Evolutionary conservation across 2,113 vertebrate genomes (phyloP).

Genomic region (Seriola dumerili): DNA sequence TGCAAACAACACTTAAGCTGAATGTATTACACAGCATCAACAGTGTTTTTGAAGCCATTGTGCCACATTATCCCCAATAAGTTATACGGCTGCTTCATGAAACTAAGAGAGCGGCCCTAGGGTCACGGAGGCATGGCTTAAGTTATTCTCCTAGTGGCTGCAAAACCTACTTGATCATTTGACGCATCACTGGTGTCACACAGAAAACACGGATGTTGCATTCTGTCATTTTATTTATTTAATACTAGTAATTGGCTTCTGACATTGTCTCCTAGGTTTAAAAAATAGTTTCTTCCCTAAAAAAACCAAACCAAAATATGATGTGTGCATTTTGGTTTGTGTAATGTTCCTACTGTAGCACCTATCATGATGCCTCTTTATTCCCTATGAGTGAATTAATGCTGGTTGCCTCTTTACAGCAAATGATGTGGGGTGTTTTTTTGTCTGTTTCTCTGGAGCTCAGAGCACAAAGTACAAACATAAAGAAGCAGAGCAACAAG

Average conservation of each 20-base stretch:
- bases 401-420: constrained; percentile 42
- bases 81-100: constrained; percentile 4
- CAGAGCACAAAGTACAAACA: constrained; percentile 26
- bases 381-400: constrained; percentile 28
- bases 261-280: constrained; percentile 3
- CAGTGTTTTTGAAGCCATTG: constrained; percentile 23
- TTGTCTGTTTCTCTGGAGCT: constrained; percentile 26
- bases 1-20: constrained; percentile 41
- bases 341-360: constrained; percentile 1
- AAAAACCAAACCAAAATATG: constrained; percentile 10
- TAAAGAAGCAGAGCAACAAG: constrained; percentile 42
- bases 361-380: not conserved
- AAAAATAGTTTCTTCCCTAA: not conserved
- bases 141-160: constrained; percentile 45
- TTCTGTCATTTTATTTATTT: constrained; percentile 13
- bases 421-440: constrained; percentile 34
- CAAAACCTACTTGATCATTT: constrained; percentile 33
- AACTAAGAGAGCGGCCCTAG: constrained; percentile 19
- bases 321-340: not conserved
- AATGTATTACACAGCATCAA: constrained; percentile 42
- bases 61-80: constrained; percentile 50
- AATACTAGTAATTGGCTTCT: not conserved
- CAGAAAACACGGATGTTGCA: constrained; percentile 3
- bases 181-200: constrained; percentile 19
- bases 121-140: constrained; percentile 27